Conservation (phyloP, 1,140 invertebrate species). For the Lepidurus packardi region DNA sequence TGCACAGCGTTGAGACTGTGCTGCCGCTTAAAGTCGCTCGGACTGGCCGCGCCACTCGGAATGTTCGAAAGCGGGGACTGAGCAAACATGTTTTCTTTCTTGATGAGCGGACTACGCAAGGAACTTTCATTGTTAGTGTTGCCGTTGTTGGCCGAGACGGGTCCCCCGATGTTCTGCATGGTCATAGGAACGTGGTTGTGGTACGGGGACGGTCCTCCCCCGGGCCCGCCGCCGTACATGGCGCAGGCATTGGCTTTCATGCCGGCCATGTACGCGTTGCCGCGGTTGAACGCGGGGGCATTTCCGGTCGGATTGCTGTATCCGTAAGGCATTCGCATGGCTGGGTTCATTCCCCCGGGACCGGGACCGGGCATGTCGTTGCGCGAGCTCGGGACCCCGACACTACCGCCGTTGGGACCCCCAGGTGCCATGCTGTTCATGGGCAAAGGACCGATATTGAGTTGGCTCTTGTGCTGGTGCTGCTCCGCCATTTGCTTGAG, state of each 20-base stretch:
- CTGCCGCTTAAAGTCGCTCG: conserved; percentile 12
- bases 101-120: conserved; percentile 30
- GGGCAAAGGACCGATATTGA: conserved; percentile 48
- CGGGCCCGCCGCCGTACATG: not conserved
- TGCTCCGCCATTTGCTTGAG: conserved; percentile 94
- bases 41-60: conserved; percentile 28
- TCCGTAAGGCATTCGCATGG: conserved; percentile 26
- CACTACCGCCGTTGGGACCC: conserved; percentile 33
- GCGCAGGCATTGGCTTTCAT: conserved; percentile 24
- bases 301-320: not conserved
- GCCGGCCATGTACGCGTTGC: conserved; percentile 35
- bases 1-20: not conserved
- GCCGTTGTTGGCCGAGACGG: not conserved
- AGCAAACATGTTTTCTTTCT: conserved; percentile 34
- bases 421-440: conserved; percentile 34
- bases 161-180: not conserved
- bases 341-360: conserved; percentile 27
- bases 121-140: conserved; percentile 22
- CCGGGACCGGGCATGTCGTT: conserved; percentile 32
- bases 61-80: conserved; percentile 30
- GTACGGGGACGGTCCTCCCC: not conserved
- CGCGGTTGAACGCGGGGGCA: conserved; percentile 35
- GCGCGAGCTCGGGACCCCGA: conserved; percentile 28
- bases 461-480: conserved; percentile 77
- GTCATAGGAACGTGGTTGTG: conserved; percentile 23